A percentile compares a stretch with the other conserved stretches of the same genome.
These are phyloP conservation scores for Epinotia bilunana DNA, from an alignment of 2,888 invertebrate species.

Conservation along the genomic window DNA sequence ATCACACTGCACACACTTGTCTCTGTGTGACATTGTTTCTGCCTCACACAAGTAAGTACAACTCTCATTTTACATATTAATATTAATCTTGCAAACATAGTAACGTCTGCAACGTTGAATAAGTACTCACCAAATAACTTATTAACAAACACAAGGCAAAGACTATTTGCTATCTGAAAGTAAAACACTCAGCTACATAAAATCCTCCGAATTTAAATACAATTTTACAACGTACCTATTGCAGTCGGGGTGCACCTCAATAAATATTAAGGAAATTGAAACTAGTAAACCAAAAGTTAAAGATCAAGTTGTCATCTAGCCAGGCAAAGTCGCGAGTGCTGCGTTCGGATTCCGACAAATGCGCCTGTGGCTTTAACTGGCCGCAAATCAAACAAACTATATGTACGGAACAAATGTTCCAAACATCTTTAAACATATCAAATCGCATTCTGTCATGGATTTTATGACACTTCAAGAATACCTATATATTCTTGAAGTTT, in stretches of 20 bases:
- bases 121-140: slow-evolving; percentile 24
- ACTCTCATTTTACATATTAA: no score
- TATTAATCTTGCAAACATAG: neutral
- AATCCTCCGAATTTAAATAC: neutral
- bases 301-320: neutral
- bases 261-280: no score
- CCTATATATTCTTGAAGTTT: no score
- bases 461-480: neutral
- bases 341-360: neutral
- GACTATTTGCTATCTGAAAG: neutral
- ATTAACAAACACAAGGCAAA: slow-evolving; percentile 18
- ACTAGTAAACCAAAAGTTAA: neutral
- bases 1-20: neutral
- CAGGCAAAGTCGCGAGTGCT: neutral
- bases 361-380: neutral
- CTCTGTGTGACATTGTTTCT: no score
- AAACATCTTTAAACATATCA: neutral
- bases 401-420: neutral
- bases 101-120: neutral
- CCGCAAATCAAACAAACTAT: neutral
- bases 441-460: neutral
- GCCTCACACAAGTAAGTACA: neutral
- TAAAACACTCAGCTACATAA: neutral
- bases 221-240: neutral
- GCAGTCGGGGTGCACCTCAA: neutral